These are phyloP conservation scores for Mesoligia furuncula DNA, from an alignment of 2,888 invertebrate species.

Conservation along the genomic window DNA sequence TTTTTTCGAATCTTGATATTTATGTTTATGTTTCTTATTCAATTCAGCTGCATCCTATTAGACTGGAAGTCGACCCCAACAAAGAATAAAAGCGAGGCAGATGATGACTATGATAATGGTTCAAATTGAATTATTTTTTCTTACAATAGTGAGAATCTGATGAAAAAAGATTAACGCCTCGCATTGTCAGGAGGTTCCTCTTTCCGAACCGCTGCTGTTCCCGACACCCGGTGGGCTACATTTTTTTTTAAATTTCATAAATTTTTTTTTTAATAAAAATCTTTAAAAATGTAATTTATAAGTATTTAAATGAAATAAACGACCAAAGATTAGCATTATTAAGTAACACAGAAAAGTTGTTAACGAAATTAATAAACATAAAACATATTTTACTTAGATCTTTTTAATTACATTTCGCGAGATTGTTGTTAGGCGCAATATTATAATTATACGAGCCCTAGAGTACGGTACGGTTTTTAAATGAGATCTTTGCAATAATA, in stretches of 20 bases:
- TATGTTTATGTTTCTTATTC: not conserved
- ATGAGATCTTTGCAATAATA: conserved; percentile 56
- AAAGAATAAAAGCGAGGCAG: not conserved
- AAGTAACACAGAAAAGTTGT: not conserved
- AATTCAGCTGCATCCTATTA: not conserved
- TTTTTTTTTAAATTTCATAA: too few species aligned
- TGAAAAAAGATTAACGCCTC: not conserved
- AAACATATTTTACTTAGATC: conserved; percentile 1
- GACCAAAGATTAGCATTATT: not conserved
- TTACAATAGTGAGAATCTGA: not conserved
- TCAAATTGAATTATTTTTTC: not conserved
- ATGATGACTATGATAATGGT: not conserved
- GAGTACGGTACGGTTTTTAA: conserved; percentile 32
- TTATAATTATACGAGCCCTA: conserved; percentile 4
- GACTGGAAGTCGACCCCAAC: not conserved
- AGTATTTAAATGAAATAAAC: not conserved
- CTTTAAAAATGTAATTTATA: not conserved
- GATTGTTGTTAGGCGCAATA: conserved; percentile 6
- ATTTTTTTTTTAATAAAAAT: too few species aligned
- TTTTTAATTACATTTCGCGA: conserved; percentile 21
- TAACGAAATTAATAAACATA: not conserved
- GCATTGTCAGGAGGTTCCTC: too few species aligned
- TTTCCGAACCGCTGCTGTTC: too few species aligned
- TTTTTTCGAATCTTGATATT: too few species aligned
- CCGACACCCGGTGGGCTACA: too few species aligned